Evolutionary conservation across 2,113 vertebrate species (phyloP).

Genomic region (Poecile atricapillus): DNA sequence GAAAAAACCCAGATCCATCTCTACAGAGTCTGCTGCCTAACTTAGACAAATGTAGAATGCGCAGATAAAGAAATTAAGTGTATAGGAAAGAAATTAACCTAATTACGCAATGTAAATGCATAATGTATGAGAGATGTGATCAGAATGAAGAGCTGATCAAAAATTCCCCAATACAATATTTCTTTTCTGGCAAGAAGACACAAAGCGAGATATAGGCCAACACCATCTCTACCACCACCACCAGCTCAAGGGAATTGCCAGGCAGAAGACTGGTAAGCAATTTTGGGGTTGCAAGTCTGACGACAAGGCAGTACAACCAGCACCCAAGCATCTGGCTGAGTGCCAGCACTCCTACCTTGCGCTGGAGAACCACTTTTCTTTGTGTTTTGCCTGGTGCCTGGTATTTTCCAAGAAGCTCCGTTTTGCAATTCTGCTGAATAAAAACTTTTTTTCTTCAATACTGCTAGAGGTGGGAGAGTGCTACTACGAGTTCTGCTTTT

Average conservation of each 20-base stretch:
- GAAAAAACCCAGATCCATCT: background rate
- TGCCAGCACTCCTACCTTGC: constrained; percentile 71
- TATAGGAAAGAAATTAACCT: background rate
- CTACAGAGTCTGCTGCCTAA: background rate
- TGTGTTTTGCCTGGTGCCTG: constrained; percentile 74
- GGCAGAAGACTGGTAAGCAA: constrained; percentile 61
- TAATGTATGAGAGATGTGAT: background rate
- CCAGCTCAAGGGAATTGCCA: constrained; percentile 28
- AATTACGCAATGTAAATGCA: background rate
- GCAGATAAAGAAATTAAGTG: background rate
- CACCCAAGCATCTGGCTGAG: constrained; percentile 58
- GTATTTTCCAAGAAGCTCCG: constrained; percentile 72
- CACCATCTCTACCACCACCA: constrained; percentile 33
- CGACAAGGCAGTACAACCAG: background rate
- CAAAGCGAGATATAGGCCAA: constrained; percentile 47
- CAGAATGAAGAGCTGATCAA: constrained; percentile 31
- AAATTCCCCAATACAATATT: constrained; percentile 11
- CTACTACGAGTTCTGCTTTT: background rate
- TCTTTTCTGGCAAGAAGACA: constrained; percentile 22
- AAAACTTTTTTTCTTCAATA: constrained; percentile 75
- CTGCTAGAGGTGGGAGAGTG: background rate
- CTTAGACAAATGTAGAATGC: background rate
- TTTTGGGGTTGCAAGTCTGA: constrained; percentile 58
- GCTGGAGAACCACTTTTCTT: constrained; percentile 71
- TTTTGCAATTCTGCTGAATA: constrained; percentile 77